Evolutionary conservation across 2,113 vertebrate genomes (phyloP), one percentile per base, ranked within the genome.

Genomic region (Apistogramma diplotaenia): DNA sequence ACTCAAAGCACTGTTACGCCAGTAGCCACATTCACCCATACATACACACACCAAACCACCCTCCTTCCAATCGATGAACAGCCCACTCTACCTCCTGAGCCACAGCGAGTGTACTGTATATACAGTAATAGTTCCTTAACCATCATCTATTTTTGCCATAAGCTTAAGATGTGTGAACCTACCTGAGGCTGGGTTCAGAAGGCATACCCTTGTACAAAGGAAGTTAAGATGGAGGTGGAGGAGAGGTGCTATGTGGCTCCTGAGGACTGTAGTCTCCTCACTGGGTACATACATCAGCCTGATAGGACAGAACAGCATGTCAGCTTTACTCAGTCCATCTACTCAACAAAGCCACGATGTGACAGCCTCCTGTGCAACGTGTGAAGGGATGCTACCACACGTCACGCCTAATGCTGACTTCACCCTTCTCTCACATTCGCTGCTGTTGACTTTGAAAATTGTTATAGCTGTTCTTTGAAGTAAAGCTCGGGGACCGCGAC

Each of bases 161-260:
- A 51, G 65, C 43, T 70, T 51, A 51, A 13, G 25, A 55, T 49
- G 27, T 57, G 51, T 31, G 4, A 29, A 86, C 83, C 49, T 96
- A 99, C 97, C 97, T 97, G 92, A 96, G 94, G 93, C 95, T 95
- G 89, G 95, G 96, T 94, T 98, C 97, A 89, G 97, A 97, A 67
- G 97, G 97, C 97, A 98, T 99, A 90, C 89, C 97, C 94, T 93
- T 93, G 72, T 90, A 93, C 86, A 87, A 62, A 54, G 91, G 46
- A 72, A 57, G 86, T 88, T 81, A 79, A 78, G 84, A 73, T 75
- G 77, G 82, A 76, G 79, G 80, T 74, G 73, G 53, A 81, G 83
- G 65, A 74, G 79, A 61, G 74, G 74, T 87, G 81, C 60, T 83
- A 77, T 62, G 79, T 78, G 86, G 82, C 86, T 89, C 91, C 88